phyloP scores from a whole-genome alignment of 2,888 invertebrate genomes.

The Heliconius ismenius region DNA sequence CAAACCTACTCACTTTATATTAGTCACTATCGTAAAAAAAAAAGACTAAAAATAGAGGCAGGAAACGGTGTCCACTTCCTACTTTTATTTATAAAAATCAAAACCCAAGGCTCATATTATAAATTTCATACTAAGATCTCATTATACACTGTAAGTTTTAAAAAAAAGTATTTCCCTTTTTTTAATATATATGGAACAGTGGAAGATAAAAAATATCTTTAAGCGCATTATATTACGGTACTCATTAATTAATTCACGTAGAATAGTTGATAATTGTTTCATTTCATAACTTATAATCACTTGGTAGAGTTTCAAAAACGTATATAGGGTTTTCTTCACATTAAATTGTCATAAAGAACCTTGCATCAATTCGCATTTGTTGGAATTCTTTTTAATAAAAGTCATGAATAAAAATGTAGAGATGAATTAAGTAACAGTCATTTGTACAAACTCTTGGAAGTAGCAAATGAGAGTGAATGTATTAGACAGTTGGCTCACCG shows the following conservation, averaged over 20 bases:
- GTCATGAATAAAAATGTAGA: conserved; percentile 18
- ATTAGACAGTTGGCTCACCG: conserved; percentile 59
- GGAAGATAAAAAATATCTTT: background rate
- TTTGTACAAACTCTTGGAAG: conserved; percentile 41
- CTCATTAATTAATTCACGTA: background rate
- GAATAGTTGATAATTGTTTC: background rate
- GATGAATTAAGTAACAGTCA: conserved; percentile 40
- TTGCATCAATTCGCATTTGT: background rate
- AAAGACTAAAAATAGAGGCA: conserved; percentile 1
- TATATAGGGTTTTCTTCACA: background rate
- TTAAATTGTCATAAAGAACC: background rate
- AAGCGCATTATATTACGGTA: background rate
- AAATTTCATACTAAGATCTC: background rate
- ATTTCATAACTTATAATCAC: background rate
- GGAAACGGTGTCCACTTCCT: background rate
- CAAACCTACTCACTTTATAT: background rate
- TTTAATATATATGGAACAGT: background rate
- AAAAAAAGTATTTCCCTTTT: background rate
- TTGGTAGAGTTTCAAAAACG: background rate
- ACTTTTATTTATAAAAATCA: background rate
- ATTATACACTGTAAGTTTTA: no score
- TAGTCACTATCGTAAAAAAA: background rate
- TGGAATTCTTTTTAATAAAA: conserved; percentile 16
- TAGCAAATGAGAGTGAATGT: conserved; percentile 51
- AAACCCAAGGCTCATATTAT: background rate